Conservation (phyloP, 2,113 vertebrate species). For the Pachycephala philippinensis region DNA sequence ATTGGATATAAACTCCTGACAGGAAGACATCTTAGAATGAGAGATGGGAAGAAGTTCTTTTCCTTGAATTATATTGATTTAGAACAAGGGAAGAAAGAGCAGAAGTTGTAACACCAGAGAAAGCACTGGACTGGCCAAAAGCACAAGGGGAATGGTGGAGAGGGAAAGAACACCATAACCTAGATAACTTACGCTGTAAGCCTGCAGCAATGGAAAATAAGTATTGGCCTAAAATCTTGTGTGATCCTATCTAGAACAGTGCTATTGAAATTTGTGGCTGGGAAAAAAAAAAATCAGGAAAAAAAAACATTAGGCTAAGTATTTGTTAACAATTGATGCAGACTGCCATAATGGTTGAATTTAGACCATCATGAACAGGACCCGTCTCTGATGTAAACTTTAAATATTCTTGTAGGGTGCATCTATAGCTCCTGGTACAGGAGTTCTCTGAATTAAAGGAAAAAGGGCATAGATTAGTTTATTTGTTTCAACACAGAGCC, state of each 20-base stretch:
- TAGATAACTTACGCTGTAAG: background rate
- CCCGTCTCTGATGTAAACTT: background rate
- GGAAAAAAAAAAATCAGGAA: background rate
- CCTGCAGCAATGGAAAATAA: background rate
- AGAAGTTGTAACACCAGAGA: background rate
- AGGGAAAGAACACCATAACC: background rate
- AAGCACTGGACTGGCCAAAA: background rate
- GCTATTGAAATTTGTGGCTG: background rate
- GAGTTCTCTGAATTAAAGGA: background rate
- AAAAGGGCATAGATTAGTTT: background rate
- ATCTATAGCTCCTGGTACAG: background rate
- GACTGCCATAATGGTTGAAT: background rate
- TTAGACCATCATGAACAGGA: background rate
- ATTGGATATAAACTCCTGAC: slow-evolving; percentile 41
- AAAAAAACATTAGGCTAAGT: background rate
- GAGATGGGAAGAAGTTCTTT: slow-evolving; percentile 3
- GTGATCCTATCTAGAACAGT: background rate
- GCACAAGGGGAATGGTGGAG: background rate
- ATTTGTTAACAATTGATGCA: background rate
- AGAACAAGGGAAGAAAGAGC: background rate
- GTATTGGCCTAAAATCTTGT: background rate
- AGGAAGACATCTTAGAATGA: slow-evolving; percentile 12
- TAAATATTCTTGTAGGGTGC: background rate
- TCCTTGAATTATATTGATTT: background rate
- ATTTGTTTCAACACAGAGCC: background rate